Base-by-base conservation (phyloP, 2,888 invertebrate species). In the Cerceris rybyensis region DNA sequence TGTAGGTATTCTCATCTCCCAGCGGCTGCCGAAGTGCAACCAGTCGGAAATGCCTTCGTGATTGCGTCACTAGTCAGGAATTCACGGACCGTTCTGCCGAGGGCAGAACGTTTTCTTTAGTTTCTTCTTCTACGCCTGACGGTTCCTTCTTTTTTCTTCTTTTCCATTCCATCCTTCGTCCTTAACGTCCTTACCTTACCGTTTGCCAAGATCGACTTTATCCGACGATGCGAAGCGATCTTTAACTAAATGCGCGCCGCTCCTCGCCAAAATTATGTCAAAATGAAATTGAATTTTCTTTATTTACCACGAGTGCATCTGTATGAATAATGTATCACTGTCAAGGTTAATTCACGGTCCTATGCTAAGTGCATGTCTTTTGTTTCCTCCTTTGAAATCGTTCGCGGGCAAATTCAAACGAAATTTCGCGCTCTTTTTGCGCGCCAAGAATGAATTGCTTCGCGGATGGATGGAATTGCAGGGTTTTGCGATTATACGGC, bases 1-100 rank as follows among this genome's bases (percentile, higher is more conserved):
- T 87, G 75, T 82, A 83, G 82, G 82, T 83, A 84, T 83, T 84
- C 84, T 81, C 78, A 70, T 76, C 28, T 28, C 75, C 68, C 61
- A 81, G 87, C 83, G 82, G 82, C 75, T 83, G 83, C 85, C 87
- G 84, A 89, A 90, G 89, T 90, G 89, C 90, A 90, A 82, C 89
- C 87, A 87, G 88, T 91, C 91, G 92, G 92, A 92, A 92, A 92
- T 92, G 89, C 92, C 90, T 90, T 87, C 75, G 86, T 75, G 86
- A 78, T 89, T 91, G 88, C 92, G 91, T 92, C 92, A 92, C 84
- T 86, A 75, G 75, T 86, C 68, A 89, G 90, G 92, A 91, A 92
- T 92, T 89, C 90, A 88, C 85, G 86, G 90, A 86, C 84, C 83
- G 83, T 82, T 86, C 77, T 83, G 76, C 80, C 71, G 76, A 80